Base-by-base conservation (phyloP, 2,888 invertebrate genomes). In the Chrysina gloriosa region DNA sequence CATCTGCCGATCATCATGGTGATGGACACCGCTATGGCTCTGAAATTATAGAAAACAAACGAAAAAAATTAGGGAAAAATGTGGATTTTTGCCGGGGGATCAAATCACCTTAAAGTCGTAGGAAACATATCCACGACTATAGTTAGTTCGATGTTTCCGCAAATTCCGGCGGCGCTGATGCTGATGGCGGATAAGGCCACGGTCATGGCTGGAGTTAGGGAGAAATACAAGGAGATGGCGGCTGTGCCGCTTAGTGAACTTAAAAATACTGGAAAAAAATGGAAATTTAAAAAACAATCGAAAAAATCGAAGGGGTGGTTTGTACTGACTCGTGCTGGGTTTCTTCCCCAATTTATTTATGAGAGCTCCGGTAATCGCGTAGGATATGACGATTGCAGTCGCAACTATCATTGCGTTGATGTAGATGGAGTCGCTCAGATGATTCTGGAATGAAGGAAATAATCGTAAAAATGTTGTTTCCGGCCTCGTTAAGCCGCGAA, bases 1-100 rank as follows among this genome's bases (percentile, higher is more conserved):
- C 88, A 75, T 36, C 92, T 85, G 1, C 92, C 92, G 54, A 85
- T 84, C 90, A 92, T 91, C 85, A 92, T 86, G 31, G 89, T 88
- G 2, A 89, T 84, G 0, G 92, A 88, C 73, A 93, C 86, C 0
- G 91, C 89, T 88, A 58, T 39, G 16, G 58, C 58, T 39, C 58
- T 58, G 34, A 45, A 45, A 45, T 45, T 45, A 16, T 19, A 6
- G 1, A 16, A 2, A 19, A 45, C 9, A 45, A 14, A 39, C n/a
- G 14, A 11, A 11, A 3, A 39, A 14, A 39, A 11, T 4, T 7
- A 42, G 7, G 5, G 16, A 14, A 42, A 19, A 19, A 7, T 4
- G 9, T 0, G n/a, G 9, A 36, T 36, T 36, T 45, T n/a, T n/a
- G n/a, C n/a, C 23, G 21, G 21, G 21, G 9, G 16, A n/a, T 21